Percentiles rank a stretch among this genome's conserved stretches.
These are phyloP conservation scores for Toxonevra muliebris DNA, from an alignment of 2,888 invertebrate genomes.

Conservation along the genomic window DNA sequence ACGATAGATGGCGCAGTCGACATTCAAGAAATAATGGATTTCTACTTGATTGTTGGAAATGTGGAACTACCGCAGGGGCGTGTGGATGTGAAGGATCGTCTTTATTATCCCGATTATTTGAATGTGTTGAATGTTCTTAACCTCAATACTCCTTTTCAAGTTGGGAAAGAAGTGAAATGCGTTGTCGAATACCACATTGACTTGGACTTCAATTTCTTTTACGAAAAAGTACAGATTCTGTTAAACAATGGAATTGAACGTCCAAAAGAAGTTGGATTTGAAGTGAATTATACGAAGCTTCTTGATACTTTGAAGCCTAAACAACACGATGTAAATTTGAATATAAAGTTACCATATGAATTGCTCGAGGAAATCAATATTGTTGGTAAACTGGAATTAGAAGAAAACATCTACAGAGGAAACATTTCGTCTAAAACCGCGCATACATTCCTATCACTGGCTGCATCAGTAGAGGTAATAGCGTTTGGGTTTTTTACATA, in stretches of 20 bases:
- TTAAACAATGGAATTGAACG: slow-evolving; percentile 63
- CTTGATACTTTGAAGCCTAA: slow-evolving; percentile 62
- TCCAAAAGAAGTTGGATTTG: slow-evolving; percentile 62
- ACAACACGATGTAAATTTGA: slow-evolving; percentile 66
- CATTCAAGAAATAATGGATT: slow-evolving; percentile 68
- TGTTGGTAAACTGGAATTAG: slow-evolving; percentile 64
- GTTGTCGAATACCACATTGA: slow-evolving; percentile 66
- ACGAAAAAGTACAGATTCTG: slow-evolving; percentile 66
- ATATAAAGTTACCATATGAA: slow-evolving; percentile 69
- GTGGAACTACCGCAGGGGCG: slow-evolving; percentile 69
- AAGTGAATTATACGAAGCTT: slow-evolving; percentile 67
- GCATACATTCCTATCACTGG: slow-evolving; percentile 66
- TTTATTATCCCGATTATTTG: slow-evolving; percentile 68
- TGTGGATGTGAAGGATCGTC: slow-evolving; percentile 69
- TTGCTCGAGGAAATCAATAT: slow-evolving; percentile 67
- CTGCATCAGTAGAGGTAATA: slow-evolving; percentile 68
- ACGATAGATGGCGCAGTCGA: slow-evolving; percentile 69
- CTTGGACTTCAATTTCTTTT: slow-evolving; percentile 63
- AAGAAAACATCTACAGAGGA: slow-evolving; percentile 66
- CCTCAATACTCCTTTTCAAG: slow-evolving; percentile 68
- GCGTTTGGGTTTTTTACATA: background rate
- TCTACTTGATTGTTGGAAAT: slow-evolving; percentile 66
- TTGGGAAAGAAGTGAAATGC: slow-evolving; percentile 66
- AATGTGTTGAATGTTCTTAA: slow-evolving; percentile 68
- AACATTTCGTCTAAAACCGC: slow-evolving; percentile 67